Percentiles rank a stretch among this genome's conserved stretches.
These are phyloP conservation scores for Drosophila hydei DNA, from an alignment of 1,140 invertebrate species.

Conservation along the genomic window DNA sequence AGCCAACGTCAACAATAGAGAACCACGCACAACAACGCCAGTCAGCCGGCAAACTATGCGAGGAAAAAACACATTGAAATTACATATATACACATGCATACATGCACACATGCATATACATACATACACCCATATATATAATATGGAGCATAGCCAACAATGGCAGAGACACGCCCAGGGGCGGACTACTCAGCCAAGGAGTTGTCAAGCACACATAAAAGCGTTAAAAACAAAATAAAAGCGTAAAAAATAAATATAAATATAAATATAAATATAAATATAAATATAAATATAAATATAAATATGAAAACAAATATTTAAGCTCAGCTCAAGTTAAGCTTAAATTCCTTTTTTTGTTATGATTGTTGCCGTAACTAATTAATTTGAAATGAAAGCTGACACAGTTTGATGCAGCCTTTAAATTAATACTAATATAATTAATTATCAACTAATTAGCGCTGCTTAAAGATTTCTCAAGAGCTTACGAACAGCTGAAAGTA, in stretches of 20 bases:
- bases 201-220: constrained; percentile 20
- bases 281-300: background rate
- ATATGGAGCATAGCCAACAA: constrained; percentile 72
- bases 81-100: constrained; percentile 13
- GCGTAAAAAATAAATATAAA: background rate
- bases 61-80: constrained; percentile 41
- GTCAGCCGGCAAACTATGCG: constrained; percentile 72
- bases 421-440: background rate
- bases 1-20: constrained; percentile 47
- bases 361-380: no score
- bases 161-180: constrained; percentile 52
- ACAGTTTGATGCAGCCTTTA: background rate
- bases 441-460: background rate
- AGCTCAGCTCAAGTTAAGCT: no score
- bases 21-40: constrained; percentile 38
- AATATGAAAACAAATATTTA: background rate
- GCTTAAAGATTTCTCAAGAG: no score
- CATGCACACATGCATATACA: constrained; percentile 1
- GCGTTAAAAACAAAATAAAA: constrained; percentile 2
- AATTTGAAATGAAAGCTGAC: no score
- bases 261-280: background rate
- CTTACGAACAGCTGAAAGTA: no score
- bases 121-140: constrained; percentile 20
- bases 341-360: no score
- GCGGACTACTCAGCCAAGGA: constrained; percentile 40